These are phyloP conservation scores for Calidris pygmaea DNA, from an alignment of 2,113 vertebrate genomes.

Conservation along the genomic window DNA sequence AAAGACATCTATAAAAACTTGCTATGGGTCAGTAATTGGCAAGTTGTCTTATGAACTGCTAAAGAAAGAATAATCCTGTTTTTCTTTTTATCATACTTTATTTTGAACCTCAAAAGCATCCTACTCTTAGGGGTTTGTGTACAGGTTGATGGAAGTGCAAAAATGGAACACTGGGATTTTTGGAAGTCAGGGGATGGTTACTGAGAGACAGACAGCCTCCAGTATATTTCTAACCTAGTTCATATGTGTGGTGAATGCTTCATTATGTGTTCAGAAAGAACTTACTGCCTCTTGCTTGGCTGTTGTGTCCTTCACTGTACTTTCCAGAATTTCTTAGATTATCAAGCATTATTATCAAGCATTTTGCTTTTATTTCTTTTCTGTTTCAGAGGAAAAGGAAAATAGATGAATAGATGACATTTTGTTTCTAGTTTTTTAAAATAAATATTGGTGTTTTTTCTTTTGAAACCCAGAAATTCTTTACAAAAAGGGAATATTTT, in stretches of 20 bases:
- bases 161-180: background rate
- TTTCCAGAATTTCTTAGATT: background rate
- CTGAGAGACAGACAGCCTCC: background rate
- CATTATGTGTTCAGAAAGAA: background rate
- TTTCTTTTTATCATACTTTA: background rate
- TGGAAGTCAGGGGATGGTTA: background rate
- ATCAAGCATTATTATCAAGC: background rate
- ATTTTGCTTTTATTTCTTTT: background rate
- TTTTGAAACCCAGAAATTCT: background rate
- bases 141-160: background rate
- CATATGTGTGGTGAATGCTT: background rate
- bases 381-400: background rate
- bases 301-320: background rate
- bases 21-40: background rate
- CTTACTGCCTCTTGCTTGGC: background rate
- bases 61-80: background rate
- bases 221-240: background rate
- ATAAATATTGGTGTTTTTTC: background rate
- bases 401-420: background rate
- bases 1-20: background rate
- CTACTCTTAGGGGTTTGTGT: background rate
- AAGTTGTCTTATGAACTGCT: background rate
- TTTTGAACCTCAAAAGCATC: background rate
- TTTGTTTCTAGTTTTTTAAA: background rate
- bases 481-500: background rate